These are phyloP conservation scores for Chelmon rostratus DNA, from an alignment of 2,797 vertebrate species.

Conservation along the genomic window DNA sequence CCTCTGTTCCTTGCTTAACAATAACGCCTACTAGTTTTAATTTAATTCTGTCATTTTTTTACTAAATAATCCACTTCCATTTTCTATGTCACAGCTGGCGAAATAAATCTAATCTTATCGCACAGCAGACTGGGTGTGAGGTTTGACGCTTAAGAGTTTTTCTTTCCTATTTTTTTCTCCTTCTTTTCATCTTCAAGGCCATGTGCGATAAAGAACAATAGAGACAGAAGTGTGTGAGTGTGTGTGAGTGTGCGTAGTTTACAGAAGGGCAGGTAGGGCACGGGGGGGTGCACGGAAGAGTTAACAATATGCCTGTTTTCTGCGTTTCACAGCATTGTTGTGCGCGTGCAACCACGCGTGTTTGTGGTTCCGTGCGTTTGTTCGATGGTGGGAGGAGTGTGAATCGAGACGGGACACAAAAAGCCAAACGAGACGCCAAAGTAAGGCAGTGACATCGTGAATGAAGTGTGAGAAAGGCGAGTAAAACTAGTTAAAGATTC, in stretches of 20 bases:
- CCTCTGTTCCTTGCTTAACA: conserved; percentile 80
- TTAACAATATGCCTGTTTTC: conserved; percentile 29
- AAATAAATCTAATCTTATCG: conserved; percentile 82
- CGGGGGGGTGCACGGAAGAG: neutral
- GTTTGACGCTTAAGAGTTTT: conserved; percentile 61
- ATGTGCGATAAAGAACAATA: conserved; percentile 52
- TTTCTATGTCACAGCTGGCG: conserved; percentile 73
- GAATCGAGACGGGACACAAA: conserved; percentile 25
- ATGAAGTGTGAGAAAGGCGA: neutral
- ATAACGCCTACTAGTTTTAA: conserved; percentile 85
- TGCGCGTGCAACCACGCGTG: neutral
- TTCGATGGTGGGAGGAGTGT: conserved; percentile 11
- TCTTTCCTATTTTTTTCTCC: conserved; percentile 24
- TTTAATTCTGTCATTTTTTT: conserved; percentile 77
- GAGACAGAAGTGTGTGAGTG: conserved; percentile 18
- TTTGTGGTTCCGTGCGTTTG: conserved; percentile 16
- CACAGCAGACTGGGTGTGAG: conserved; percentile 71
- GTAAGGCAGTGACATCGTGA: neutral
- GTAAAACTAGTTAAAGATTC: conserved; percentile 15
- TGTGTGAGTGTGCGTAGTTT: conserved; percentile 33
- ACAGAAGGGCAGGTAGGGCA: conserved; percentile 41
- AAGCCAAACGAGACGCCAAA: conserved; percentile 30
- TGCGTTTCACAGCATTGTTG: neutral
- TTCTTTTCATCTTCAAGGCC: conserved; percentile 47
- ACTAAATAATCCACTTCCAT: conserved; percentile 82